Percentiles rank a stretch among this genome's conserved stretches.
Evolutionary conservation across 2,113 vertebrate species (phyloP).

Genomic region (Rhynchopsitta pachyrhyncha): DNA sequence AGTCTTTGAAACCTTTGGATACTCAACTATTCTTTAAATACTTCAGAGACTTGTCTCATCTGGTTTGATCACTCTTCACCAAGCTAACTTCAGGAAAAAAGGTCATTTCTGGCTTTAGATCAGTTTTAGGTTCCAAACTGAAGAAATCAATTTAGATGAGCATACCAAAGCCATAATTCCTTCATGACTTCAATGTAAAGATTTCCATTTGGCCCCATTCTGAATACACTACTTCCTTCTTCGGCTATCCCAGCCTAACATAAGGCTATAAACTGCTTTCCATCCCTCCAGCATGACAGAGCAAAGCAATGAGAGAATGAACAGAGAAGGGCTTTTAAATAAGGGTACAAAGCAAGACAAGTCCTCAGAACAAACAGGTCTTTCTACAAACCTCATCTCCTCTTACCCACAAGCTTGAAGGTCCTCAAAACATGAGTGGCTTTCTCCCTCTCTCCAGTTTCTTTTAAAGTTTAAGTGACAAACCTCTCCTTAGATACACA

Average conservation of each 20-base stretch:
- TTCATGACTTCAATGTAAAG: background rate
- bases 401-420: background rate
- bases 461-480: background rate
- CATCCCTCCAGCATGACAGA: background rate
- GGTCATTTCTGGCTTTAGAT: background rate
- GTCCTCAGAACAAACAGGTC: background rate
- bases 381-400: background rate
- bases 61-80: background rate
- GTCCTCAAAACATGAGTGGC: background rate
- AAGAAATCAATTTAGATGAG: background rate
- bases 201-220: background rate
- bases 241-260: background rate
- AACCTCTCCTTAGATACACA: background rate
- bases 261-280: background rate
- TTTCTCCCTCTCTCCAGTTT: background rate
- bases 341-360: conserved; percentile 16
- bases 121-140: background rate
- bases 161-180: background rate
- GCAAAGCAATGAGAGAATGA: conserved; percentile 46
- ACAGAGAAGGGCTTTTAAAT: conserved; percentile 23
- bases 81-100: background rate
- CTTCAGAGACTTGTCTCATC: background rate
- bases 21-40: background rate
- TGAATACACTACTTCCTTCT: background rate
- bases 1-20: background rate